Evolutionary conservation across 2,113 vertebrate genomes (phyloP).

Genomic region (Ictidomys tridecemlineatus): DNA sequence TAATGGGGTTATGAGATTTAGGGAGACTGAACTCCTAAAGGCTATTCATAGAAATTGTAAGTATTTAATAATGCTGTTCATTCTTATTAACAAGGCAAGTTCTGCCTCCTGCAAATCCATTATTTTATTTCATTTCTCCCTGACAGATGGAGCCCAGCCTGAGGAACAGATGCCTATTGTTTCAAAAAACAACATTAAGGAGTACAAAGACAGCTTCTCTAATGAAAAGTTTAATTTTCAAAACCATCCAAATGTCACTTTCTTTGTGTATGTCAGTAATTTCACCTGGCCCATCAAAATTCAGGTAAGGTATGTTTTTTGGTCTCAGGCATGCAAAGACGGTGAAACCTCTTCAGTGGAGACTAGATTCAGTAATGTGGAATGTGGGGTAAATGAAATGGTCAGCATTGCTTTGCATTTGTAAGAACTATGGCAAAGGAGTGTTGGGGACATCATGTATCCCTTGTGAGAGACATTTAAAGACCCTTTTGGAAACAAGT

Average conservation of each 20-base stretch:
- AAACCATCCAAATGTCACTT: slow-evolving; percentile 98
- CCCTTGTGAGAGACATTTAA: not conserved
- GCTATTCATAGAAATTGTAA: not conserved
- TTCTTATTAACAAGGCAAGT: not conserved
- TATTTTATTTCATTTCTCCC: slow-evolving; percentile 56
- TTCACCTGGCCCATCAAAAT: slow-evolving; percentile 99
- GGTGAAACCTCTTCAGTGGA: slow-evolving; percentile 1
- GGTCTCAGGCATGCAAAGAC: not conserved
- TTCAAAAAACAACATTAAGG: slow-evolving; percentile 96
- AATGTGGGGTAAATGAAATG: not conserved
- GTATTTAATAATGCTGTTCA: not conserved
- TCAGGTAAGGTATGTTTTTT: slow-evolving; percentile 88
- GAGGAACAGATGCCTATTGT: slow-evolving; percentile 97
- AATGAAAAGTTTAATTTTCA: slow-evolving; percentile 99
- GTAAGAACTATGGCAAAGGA: not conserved
- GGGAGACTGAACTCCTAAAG: not conserved
- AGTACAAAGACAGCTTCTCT: slow-evolving; percentile 99
- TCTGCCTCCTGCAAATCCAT: not conserved
- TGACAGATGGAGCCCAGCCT: slow-evolving; percentile 95
- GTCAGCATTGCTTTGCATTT: not conserved
- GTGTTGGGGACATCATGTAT: not conserved
- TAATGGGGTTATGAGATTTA: not conserved
- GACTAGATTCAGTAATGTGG: slow-evolving; percentile 36
- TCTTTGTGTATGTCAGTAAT: slow-evolving; percentile 99
- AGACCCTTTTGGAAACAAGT: slow-evolving; percentile 4